Evolutionary conservation across 1,140 invertebrate genomes (phyloP).

Genomic region (Scaptodrosophila lebanonensis): DNA sequence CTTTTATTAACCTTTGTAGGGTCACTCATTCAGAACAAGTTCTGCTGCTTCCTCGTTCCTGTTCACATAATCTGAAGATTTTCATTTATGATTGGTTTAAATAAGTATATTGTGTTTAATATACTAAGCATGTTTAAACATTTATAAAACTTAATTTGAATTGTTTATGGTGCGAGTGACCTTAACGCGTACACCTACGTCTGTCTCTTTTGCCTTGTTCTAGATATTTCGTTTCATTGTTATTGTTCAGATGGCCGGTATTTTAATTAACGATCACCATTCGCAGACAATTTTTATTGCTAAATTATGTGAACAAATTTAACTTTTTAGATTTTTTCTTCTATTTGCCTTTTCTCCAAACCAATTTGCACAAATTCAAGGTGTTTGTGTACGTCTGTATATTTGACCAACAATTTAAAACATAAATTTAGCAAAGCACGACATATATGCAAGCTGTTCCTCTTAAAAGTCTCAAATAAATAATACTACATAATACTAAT

Average conservation of each 20-base stretch:
- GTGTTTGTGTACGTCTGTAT: constrained; percentile 27
- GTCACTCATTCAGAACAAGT: too few species aligned
- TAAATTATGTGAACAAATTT: constrained; percentile 45
- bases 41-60: too few species aligned
- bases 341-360: constrained; percentile 3
- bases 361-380: constrained; percentile 62
- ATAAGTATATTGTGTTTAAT: too few species aligned
- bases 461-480: too few species aligned
- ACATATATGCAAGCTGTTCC: too few species aligned
- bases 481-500: too few species aligned
- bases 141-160: constrained; percentile 35
- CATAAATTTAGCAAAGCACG: too few species aligned
- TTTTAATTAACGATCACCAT: constrained; percentile 22
- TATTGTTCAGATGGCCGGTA: constrained; percentile 16
- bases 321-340: constrained; percentile 1
- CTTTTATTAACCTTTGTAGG: too few species aligned
- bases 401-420: constrained; percentile 8
- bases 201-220: too few species aligned
- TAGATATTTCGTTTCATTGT: constrained; percentile 26
- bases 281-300: constrained; percentile 34
- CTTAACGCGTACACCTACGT: neutral
- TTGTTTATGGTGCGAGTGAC: constrained; percentile 40
- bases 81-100: too few species aligned
- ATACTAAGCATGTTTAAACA: too few species aligned
- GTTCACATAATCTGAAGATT: too few species aligned